Percentiles rank a stretch among this genome's conserved stretches.
phyloP scores from a whole-genome alignment of 2,113 vertebrate species.

The Macquaria australasica region DNA sequence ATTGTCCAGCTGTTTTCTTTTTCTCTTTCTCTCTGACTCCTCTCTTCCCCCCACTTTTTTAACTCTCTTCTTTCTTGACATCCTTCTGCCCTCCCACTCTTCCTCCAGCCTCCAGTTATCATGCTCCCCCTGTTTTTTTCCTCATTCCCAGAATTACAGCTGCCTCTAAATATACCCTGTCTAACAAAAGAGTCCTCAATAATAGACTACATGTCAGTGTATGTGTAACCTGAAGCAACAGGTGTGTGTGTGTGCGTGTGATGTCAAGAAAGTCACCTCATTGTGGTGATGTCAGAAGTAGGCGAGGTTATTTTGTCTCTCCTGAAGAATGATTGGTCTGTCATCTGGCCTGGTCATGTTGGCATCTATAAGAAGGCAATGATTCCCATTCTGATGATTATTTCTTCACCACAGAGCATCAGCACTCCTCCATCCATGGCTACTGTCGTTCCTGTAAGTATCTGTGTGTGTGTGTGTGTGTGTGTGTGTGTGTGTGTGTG shows the following conservation, averaged over 20 bases:
- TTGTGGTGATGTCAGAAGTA: conserved; percentile 50
- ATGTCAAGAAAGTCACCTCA: conserved; percentile 50
- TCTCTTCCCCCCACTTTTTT: too few relatives aligned
- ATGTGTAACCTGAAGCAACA: conserved; percentile 73
- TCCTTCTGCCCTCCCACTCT: neutral
- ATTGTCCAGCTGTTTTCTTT: neutral
- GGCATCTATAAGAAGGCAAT: conserved; percentile 62
- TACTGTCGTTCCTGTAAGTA: conserved; percentile 84
- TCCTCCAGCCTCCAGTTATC: neutral
- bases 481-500: conserved; percentile 27
- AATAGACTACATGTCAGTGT: conserved; percentile 60
- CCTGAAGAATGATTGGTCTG: conserved; percentile 59
- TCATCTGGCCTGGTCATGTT: neutral
- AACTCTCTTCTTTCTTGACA: neutral
- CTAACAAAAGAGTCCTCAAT: conserved; percentile 73
- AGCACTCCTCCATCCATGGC: conserved; percentile 72
- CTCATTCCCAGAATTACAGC: conserved; percentile 35
- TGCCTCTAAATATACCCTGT: conserved; percentile 79
- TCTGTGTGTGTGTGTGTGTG: neutral
- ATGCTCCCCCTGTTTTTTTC: neutral
- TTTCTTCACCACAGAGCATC: conserved; percentile 9
- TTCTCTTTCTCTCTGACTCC: neutral
- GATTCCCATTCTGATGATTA: neutral
- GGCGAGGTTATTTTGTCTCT: conserved; percentile 46
- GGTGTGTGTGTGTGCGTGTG: conserved; percentile 25